Percentiles rank a stretch among this genome's conserved stretches.
These are phyloP conservation scores for Notothenia rossii DNA, from an alignment of 2,113 vertebrate species.

Conservation along the genomic window DNA sequence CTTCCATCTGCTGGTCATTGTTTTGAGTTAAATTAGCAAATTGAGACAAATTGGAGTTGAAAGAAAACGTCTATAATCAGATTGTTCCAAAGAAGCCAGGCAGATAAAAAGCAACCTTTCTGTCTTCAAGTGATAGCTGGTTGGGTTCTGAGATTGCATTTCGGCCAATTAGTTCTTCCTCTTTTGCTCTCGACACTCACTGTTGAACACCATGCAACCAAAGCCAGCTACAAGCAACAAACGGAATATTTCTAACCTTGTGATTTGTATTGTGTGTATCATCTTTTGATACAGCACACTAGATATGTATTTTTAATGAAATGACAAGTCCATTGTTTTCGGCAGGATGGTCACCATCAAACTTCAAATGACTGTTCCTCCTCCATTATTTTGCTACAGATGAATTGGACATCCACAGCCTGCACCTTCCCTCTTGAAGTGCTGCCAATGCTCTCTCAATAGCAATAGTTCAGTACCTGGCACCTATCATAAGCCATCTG, in stretches of 20 bases:
- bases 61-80: too few species aligned
- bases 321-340: not conserved
- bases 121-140: too few species aligned
- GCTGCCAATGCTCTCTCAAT: slow-evolving; percentile 67
- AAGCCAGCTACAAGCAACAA: too few species aligned
- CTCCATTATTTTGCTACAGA: slow-evolving; percentile 39
- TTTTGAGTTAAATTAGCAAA: too few species aligned
- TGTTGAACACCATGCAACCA: too few species aligned
- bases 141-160: too few species aligned
- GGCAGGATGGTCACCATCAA: slow-evolving; percentile 28
- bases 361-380: slow-evolving; percentile 32
- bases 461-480: slow-evolving; percentile 69
- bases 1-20: too few species aligned
- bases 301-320: slow-evolving; percentile 9
- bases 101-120: too few species aligned
- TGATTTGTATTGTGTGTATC: not conserved
- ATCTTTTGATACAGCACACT: not conserved
- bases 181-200: too few species aligned
- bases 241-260: not conserved
- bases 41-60: too few species aligned
- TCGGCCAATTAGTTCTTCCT: too few species aligned
- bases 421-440: slow-evolving; percentile 51
- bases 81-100: too few species aligned
- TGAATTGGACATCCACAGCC: slow-evolving; percentile 43
- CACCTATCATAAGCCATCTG: slow-evolving; percentile 70